Evolutionary conservation across 2,113 vertebrate species (phyloP).

Genomic region (Neolamprologus toae): DNA sequence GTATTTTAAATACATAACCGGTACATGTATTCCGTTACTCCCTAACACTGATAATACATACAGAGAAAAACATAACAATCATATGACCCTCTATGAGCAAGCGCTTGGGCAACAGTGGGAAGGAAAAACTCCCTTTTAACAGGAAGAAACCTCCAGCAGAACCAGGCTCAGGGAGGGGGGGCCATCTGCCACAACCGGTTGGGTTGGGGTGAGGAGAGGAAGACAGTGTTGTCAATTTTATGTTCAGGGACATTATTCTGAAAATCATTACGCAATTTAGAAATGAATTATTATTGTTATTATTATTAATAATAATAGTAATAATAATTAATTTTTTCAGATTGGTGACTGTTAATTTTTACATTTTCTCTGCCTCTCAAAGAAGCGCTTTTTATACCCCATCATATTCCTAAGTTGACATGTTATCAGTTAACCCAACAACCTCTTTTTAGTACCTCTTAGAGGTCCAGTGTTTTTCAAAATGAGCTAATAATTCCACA

Average conservation of each 20-base stretch:
- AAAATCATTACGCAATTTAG: background rate
- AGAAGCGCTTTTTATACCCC: background rate
- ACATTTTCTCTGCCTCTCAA: background rate
- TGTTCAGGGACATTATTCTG: background rate
- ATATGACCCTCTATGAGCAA: background rate
- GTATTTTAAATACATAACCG: background rate
- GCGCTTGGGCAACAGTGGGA: background rate
- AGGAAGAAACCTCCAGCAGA: background rate
- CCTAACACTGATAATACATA: background rate
- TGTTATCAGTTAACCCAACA: background rate
- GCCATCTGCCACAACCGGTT: background rate
- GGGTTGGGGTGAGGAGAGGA: background rate
- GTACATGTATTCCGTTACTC: background rate
- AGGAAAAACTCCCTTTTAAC: background rate
- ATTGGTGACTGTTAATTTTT: background rate
- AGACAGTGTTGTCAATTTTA: background rate
- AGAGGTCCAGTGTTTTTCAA: background rate
- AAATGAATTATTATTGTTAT: background rate
- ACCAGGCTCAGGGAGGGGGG: background rate
- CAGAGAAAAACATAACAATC: background rate
- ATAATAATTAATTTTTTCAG: background rate
- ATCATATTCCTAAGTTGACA: background rate
- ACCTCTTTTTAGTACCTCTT: background rate
- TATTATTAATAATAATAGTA: fast-evolving
- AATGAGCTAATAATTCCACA: background rate